phyloP scores from a whole-genome alignment of 2,113 vertebrate genomes.

The Hydrochoerus hydrochaeris region DNA sequence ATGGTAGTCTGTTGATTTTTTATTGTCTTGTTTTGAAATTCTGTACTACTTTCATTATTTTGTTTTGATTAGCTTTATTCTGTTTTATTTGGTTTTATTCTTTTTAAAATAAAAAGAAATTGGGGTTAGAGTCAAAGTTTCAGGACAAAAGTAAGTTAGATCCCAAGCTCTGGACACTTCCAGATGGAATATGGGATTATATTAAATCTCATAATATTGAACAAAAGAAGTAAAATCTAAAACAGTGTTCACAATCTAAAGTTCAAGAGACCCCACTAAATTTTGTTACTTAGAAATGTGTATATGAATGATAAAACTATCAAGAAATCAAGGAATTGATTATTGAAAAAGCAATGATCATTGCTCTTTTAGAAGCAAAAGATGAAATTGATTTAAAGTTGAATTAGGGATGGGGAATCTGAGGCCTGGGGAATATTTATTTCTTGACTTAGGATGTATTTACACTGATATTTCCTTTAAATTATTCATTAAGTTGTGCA shows the following conservation, averaged over 20 bases:
- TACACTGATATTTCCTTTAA: background rate
- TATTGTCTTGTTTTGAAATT: too few species aligned
- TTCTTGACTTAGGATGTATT: background rate
- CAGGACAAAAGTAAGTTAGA: background rate
- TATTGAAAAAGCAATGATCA: background rate
- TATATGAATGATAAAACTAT: background rate
- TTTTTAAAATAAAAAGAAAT: too few species aligned
- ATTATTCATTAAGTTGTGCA: background rate
- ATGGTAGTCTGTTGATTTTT: too few species aligned
- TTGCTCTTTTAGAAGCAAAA: background rate
- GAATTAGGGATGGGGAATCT: background rate
- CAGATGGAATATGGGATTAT: background rate
- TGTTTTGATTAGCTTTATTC: too few species aligned
- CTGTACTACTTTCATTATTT: too few species aligned
- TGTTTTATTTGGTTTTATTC: too few species aligned
- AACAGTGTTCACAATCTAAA: background rate
- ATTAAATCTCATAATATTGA: background rate
- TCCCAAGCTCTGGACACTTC: background rate
- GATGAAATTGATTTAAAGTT: background rate
- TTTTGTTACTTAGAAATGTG: background rate
- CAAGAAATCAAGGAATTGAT: slow-evolving; percentile 2
- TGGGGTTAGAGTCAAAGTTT: background rate
- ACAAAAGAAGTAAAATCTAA: slow-evolving; percentile 6
- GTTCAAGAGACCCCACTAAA: background rate
- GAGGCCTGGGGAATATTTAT: background rate